Evolutionary conservation across 2,888 invertebrate species (phyloP), one percentile per base, ranked within the genome.

Genomic region (Eilema caniola): DNA sequence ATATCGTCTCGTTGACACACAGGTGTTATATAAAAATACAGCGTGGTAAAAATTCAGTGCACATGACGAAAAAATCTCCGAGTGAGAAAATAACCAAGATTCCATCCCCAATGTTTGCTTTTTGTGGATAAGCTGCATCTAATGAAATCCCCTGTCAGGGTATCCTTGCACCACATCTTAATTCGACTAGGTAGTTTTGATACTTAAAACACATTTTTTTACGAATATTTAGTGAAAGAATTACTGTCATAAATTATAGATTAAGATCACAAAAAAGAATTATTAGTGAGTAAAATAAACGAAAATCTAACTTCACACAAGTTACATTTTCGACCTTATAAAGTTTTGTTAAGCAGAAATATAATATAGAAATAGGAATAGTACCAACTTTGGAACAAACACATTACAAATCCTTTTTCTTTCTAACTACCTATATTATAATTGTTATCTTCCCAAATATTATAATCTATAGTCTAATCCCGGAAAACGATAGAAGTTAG

Each of bases 121-220:
- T 88, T 87, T 89, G 89, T 89, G 90, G 93, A 90, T 95, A 95
- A 95, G 95, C 95, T 95, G 94, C 94, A 94, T 93, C 95, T 95
- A 95, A 95, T 95, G 95, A 95, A 95, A 94, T 93, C 93, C 92
- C 90, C 92, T 94, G 94, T 93, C 94, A 92, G 90, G 87, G 90
- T 91, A 92, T 89, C 88, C 92, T 88, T 94, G 93, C 93, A 93
- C 90, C 88, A 81, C 85, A 86, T 89, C 84, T 78, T 89, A 89
- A 80, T 78, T 69, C 75, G 82, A 80, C 68, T 25, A 64, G 64
- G 59, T 41, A 25, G 65, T 88, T 79, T 93, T 93, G 90, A 86
- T 90, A 85, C 77, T 84, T 81, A 66, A 23, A 65, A 31, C 12
- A 31, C 11, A 56, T 1, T 16, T 31, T 56, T 56, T 4, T 31